phyloP scores from a whole-genome alignment of 2,113 vertebrate genomes.

The Megalops atlanticus region DNA sequence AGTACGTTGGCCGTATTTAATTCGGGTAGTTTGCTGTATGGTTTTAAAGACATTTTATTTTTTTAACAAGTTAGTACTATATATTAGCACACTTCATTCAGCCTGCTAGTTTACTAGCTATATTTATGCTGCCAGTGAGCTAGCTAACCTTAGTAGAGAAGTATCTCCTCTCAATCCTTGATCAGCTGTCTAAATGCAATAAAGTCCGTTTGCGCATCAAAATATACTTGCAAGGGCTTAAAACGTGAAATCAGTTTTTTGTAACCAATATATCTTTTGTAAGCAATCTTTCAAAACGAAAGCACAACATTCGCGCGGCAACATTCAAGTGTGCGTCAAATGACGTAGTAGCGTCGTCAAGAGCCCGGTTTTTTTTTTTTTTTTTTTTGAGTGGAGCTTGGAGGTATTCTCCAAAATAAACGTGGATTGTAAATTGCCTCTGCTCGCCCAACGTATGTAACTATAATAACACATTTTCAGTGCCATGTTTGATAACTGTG shows the following conservation, averaged over 20 bases:
- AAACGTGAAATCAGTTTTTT: too few relatives aligned
- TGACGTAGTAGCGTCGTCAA: slow-evolving; percentile 30
- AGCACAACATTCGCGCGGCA: background rate
- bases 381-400: too few relatives aligned
- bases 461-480: too few relatives aligned
- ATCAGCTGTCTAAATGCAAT: background rate
- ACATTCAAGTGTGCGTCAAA: slow-evolving; percentile 43
- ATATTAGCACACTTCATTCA: background rate
- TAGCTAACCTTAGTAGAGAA: too few relatives aligned
- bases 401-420: too few relatives aligned
- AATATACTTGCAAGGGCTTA: background rate
- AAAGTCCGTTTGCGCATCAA: background rate
- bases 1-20: slow-evolving; percentile 66
- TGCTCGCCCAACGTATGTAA: too few relatives aligned
- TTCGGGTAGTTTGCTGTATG: slow-evolving; percentile 64
- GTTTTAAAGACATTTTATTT: slow-evolving; percentile 62
- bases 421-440: too few relatives aligned
- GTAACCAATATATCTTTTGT: too few relatives aligned
- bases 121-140: too few relatives aligned
- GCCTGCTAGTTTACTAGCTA: background rate
- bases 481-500: too few relatives aligned
- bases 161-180: background rate
- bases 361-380: background rate
- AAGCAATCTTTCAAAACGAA: too few relatives aligned
- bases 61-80: background rate